A percentile compares a stretch with the other conserved stretches of the same genome.
Conservation (phyloP, 2,113 vertebrate species). For the Chinchilla lanigera region DNA sequence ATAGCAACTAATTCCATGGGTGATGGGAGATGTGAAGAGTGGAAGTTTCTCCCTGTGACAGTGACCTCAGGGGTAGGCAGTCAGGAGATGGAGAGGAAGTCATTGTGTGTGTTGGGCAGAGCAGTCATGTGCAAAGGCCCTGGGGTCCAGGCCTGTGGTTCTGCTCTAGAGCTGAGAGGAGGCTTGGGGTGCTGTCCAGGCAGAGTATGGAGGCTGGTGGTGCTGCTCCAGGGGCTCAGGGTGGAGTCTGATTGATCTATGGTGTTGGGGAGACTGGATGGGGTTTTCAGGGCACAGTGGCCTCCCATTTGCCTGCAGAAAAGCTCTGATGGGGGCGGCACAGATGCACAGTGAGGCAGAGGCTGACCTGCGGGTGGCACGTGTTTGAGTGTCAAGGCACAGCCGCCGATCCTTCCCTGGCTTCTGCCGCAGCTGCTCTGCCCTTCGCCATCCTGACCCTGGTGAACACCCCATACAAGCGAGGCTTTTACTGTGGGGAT, state of each 20-base stretch:
- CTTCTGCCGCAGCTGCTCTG: slow-evolving; percentile 88
- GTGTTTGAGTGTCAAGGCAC: not conserved
- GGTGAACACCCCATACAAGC: slow-evolving; percentile 90
- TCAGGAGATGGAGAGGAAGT: not conserved
- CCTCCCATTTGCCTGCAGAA: too few species aligned
- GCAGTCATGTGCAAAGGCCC: not conserved
- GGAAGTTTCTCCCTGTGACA: not conserved
- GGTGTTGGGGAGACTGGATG: not conserved
- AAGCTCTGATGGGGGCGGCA: not conserved
- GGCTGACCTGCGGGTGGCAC: not conserved
- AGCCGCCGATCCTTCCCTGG: too few species aligned
- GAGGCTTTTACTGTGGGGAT: slow-evolving; percentile 94
- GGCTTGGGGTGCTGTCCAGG: not conserved
- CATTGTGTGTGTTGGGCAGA: not conserved
- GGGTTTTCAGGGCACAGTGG: not conserved
- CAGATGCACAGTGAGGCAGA: accelerated
- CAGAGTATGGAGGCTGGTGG: not conserved
- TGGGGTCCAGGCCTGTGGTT: not conserved
- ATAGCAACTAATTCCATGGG: not conserved
- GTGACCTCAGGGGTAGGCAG: not conserved
- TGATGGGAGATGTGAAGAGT: not conserved
- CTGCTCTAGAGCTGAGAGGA: not conserved
- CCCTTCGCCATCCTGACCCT: slow-evolving; percentile 93
- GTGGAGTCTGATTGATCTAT: not conserved
- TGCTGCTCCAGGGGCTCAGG: accelerated